Evolutionary conservation across 2,888 invertebrate species (phyloP), one percentile per base, ranked within the genome.

Genomic region (Andrena haemorrhoa): DNA sequence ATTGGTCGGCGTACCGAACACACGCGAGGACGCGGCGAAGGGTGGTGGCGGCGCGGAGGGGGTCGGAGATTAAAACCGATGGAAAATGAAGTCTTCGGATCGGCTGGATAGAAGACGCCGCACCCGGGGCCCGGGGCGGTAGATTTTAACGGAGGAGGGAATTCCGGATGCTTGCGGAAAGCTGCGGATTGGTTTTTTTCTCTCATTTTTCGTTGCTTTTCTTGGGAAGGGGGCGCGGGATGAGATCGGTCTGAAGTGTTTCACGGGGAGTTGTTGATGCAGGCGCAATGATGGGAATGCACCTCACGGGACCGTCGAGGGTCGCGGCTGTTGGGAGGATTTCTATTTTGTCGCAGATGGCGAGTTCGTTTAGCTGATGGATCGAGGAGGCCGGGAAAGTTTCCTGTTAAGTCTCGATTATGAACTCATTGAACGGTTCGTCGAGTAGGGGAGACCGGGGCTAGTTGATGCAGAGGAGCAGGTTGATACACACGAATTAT

Each of bases 61-160:
- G 29, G 23, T 76, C 26, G 69, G 35, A 74, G 85, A 85, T 89
- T 89, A 89, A 89, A 89, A 88, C 74, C 74, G 77, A 60, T 70
- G 83, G 79, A 78, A 79, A 82, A 83, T 79, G 79, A 85, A 85
- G 69, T 47, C 72, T 66, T 65, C 51, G 79, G 68, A 85, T 75
- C 70, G 60, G 8, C 12, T 64, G 23, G 63, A 16, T 31, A 41
- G 16, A 56, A 12, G 12, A n/a, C 51, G 66, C 29, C 12, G n/a
- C n/a, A n/a, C 20, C 29, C 26, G 41, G 53, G 41, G 23, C 51
- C 31, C 31, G 51, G 35, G n/a, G 49, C 16, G 20, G 20, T 33
- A 23, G 29, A 31, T 61, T 71, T 65, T 41, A 35, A 20, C 35
- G 20, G 26, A 63, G 4, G 12, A 64, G 33, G n/a, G n/a, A 10